Base-by-base conservation (phyloP, 2,888 invertebrate species). In the Conus canariensis region DNA sequence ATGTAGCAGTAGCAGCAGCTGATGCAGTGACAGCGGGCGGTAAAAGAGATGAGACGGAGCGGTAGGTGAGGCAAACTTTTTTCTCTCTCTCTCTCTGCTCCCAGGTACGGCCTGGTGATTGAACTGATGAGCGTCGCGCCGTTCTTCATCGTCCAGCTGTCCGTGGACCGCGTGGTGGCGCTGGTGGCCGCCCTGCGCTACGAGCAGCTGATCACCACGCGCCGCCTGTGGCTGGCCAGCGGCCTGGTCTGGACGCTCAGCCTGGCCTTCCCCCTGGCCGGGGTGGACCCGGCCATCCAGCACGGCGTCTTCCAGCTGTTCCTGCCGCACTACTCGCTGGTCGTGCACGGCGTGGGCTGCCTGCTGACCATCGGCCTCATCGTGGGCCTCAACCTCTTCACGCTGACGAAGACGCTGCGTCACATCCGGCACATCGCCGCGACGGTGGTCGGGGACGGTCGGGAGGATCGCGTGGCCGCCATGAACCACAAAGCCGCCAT, bases 401-500 rank as follows among this genome's bases (percentile, higher is more conserved):
- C 16, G 16, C 64, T 64, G 64, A 14, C 64, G 12, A 64, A 16
- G 16, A 64, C 64, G 12, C 64, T 85, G 22, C 58, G 59, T n/a
- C 85, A 85, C 85, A 85, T 85, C 59, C 12, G n/a, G 10, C 19
- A 59, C 22, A 85, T 85, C 59, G 85, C 85, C 58, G 19, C 9
- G 19, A 59, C 85, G n/a, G 85, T 85, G 58, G 85, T 85, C 9
- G 85, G 85, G 59, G 85, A 85, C 10, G 16, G 22, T 16, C 30
- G n/a, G 10, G 59, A 56, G n/a, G 85, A 14, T 14, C 58, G 85
- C 16, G 59, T 85, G 22, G 22, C 85, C 6, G 85, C 85, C 85
- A 59, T 85, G 85, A 85, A 85, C 59, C 59, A 85, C 60, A 85
- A 58, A 14, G 85, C 85, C 19, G 59, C 85, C 6, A 60, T 85